Evolutionary conservation across 2,888 invertebrate genomes (phyloP).

Genomic region (Balanococcus diminutus): DNA sequence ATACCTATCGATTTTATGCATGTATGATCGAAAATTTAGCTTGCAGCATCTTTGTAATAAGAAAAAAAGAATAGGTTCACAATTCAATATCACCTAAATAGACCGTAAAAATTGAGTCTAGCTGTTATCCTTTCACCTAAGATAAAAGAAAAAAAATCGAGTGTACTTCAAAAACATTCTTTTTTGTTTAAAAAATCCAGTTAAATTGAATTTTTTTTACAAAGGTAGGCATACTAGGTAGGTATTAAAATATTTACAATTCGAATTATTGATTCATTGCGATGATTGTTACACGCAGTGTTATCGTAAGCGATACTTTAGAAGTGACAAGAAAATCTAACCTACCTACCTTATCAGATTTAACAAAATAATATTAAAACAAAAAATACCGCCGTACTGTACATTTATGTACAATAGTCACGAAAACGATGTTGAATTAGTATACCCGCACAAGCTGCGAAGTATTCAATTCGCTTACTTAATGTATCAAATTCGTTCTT

Average conservation of each 20-base stretch:
- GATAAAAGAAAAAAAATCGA: not conserved
- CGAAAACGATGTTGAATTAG: constrained; percentile 4
- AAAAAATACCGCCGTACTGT: not conserved
- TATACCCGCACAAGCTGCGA: not conserved
- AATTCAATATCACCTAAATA: not conserved
- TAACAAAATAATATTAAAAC: constrained; percentile 11
- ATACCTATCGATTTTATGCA: not conserved
- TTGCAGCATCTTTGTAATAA: not conserved
- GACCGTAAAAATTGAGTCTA: not conserved
- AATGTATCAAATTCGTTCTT: not conserved
- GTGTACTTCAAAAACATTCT: not conserved
- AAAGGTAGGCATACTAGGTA: no score
- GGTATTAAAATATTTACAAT: not conserved
- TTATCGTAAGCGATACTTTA: not conserved
- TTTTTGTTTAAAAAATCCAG: not conserved
- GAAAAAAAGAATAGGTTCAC: not conserved
- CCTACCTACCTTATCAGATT: not conserved
- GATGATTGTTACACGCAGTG: not conserved
- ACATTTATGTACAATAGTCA: constrained; percentile 10
- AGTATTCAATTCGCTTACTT: constrained; percentile 6
- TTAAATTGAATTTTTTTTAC: not conserved
- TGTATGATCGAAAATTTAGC: not conserved
- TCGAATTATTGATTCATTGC: not conserved
- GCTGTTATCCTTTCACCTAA: not conserved
- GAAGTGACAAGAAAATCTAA: not conserved